phyloP scores from a whole-genome alignment of 2,113 vertebrate species.

The Eonycteris spelaea region DNA sequence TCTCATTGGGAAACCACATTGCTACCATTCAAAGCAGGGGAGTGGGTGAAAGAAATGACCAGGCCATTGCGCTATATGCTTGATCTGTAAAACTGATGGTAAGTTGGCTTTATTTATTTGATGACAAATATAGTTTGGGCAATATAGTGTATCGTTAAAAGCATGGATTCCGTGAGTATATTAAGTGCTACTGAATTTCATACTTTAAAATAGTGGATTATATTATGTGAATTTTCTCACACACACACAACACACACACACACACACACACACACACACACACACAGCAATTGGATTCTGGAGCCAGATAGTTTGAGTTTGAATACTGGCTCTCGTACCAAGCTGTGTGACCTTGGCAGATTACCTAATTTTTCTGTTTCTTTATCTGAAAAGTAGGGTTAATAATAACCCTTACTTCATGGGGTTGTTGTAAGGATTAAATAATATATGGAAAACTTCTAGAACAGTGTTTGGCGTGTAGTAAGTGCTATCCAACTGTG shows the following conservation, averaged over 20 bases:
- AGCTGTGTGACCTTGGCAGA: neutral
- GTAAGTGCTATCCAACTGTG: neutral
- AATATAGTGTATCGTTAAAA: neutral
- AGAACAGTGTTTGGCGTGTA: neutral
- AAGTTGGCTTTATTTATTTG: neutral
- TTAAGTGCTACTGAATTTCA: neutral
- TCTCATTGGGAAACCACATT: neutral
- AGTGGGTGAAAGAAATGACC: neutral
- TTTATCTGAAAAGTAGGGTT: neutral
- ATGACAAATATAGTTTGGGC: neutral
- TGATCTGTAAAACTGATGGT: neutral
- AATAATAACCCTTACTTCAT: neutral
- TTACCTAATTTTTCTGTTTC: neutral
- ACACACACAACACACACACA: neutral
- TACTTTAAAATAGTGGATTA: neutral
- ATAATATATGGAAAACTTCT: neutral
- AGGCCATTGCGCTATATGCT: neutral
- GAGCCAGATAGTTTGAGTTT: neutral
- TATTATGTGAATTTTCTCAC: neutral
- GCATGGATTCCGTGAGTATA: neutral
- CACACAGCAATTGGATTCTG: neutral
- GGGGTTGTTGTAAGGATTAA: neutral
- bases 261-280: neutral
- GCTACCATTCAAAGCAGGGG: neutral
- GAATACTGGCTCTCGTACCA: neutral